These are phyloP conservation scores for Myzus persicae DNA, from an alignment of 1,140 invertebrate genomes.

Conservation along the genomic window DNA sequence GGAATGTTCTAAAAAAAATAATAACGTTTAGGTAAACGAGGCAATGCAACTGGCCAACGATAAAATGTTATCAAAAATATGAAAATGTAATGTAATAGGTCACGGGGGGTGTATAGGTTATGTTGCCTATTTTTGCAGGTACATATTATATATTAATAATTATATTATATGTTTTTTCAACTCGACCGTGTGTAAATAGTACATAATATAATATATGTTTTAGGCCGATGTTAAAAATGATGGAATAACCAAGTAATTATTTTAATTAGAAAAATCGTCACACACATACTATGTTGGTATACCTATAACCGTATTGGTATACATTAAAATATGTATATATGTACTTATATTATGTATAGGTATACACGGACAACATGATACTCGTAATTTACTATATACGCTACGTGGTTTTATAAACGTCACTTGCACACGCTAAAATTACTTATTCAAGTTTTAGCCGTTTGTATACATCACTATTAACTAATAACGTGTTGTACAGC, in stretches of 20 bases:
- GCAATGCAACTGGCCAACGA: too few species aligned
- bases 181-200: not conserved
- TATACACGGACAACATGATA: not conserved
- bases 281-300: not conserved
- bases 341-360: not conserved
- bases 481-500: not conserved
- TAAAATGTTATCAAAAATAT: too few species aligned
- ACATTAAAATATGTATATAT: not conserved
- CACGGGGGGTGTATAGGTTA: too few species aligned
- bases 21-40: too few species aligned
- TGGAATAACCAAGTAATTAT: not conserved
- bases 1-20: too few species aligned
- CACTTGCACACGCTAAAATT: slow-evolving; percentile 21
- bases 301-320: not conserved
- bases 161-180: not conserved
- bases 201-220: not conserved
- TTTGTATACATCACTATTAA: not conserved
- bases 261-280: not conserved
- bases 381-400: not conserved
- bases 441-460: slow-evolving; percentile 3
- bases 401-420: not conserved
- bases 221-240: not conserved
- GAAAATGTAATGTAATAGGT: not conserved
- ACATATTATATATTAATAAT: not conserved
- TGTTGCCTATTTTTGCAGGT: too few species aligned